A percentile compares a stretch with the other conserved stretches of the same genome.
phyloP scores from a whole-genome alignment of 2,113 vertebrate genomes.

The Pteruthius melanotis region DNA sequence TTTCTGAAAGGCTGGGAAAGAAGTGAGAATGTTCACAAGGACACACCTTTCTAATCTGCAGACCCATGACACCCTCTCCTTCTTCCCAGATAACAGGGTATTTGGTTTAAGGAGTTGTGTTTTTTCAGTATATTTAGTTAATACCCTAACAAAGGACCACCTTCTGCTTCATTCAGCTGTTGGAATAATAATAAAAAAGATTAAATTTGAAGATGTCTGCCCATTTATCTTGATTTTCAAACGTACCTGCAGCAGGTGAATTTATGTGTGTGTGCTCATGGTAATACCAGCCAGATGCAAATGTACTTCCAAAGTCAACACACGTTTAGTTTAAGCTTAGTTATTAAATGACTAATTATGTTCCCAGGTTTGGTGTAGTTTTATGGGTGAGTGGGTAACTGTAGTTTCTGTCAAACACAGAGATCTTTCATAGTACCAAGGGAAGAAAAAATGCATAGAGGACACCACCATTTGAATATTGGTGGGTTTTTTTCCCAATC shows the following conservation, averaged over 20 bases:
- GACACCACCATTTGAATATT: background rate
- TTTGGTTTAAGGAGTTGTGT: background rate
- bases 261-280: background rate
- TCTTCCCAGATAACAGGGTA: background rate
- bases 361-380: background rate
- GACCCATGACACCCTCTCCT: background rate
- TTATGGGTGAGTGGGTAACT: background rate
- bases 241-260: background rate
- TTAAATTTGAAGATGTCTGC: background rate
- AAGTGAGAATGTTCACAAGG: background rate
- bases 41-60: background rate
- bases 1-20: background rate
- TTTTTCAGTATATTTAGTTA: background rate
- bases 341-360: conserved; percentile 40
- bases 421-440: background rate
- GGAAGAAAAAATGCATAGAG: background rate
- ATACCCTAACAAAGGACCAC: background rate
- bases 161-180: background rate
- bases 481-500: rapidly evolving
- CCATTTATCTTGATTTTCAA: background rate
- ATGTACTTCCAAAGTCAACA: conserved; percentile 44
- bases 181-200: background rate
- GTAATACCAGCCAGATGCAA: background rate
- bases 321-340: background rate
- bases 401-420: background rate